phyloP scores from a whole-genome alignment of 2,797 vertebrate species.

The Acropternis orthonyx region DNA sequence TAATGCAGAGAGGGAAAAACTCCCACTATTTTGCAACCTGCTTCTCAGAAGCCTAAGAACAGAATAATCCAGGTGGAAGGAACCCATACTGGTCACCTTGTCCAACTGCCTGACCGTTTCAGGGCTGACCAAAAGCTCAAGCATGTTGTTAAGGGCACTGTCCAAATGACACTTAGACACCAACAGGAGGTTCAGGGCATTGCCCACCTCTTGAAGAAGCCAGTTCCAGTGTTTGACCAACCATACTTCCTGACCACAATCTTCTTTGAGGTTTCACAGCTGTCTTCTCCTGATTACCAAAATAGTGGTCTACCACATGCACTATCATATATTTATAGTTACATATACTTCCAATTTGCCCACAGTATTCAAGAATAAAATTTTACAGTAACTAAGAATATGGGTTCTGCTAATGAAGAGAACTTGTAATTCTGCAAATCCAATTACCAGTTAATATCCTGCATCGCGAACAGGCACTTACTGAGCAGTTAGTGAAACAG shows the following conservation, averaged over 20 bases:
- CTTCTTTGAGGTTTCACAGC: neutral
- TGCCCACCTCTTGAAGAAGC: neutral
- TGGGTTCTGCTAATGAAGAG: neutral
- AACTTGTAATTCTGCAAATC: neutral
- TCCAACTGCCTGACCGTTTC: neutral
- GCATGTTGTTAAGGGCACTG: too few species aligned
- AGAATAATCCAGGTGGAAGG: neutral
- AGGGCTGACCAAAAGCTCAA: neutral
- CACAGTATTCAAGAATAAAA: neutral
- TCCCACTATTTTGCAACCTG: neutral
- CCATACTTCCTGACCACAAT: neutral
- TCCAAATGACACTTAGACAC: neutral
- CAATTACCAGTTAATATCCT: neutral
- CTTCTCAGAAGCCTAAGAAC: neutral
- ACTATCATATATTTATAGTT: neutral
- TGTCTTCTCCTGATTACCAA: neutral
- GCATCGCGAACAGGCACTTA: neutral
- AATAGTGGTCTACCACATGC: neutral
- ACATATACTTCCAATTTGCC: neutral
- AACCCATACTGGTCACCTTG: neutral
- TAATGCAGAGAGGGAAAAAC: accelerated
- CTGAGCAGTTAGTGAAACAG: neutral
- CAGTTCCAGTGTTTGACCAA: neutral
- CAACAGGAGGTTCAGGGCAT: neutral
- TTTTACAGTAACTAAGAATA: neutral